phyloP scores from a whole-genome alignment of 2,113 vertebrate genomes.

The Galemys pyrenaicus region DNA sequence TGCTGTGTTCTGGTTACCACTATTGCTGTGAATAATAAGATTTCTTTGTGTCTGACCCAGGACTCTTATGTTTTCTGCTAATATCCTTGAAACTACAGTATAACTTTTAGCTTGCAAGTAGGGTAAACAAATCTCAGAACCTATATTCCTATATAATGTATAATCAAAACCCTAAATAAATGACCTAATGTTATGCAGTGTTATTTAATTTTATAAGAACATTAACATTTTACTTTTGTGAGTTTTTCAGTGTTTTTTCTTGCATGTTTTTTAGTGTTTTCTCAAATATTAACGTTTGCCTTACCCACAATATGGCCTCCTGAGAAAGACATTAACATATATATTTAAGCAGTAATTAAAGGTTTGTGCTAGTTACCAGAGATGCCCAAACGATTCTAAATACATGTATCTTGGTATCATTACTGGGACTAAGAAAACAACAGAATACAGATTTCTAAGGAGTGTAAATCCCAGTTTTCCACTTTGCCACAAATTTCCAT shows the following conservation, averaged over 20 bases:
- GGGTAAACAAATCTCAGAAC: neutral
- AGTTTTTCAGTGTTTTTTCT: neutral
- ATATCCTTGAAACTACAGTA: neutral
- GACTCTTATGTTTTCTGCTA: neutral
- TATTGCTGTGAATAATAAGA: neutral
- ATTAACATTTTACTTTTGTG: neutral
- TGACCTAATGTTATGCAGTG: neutral
- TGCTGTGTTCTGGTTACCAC: neutral
- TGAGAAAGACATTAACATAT: conserved; percentile 30
- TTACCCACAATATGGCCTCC: conserved; percentile 1
- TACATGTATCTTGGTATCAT: neutral
- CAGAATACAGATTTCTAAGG: conserved; percentile 30
- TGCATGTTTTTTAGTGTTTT: neutral
- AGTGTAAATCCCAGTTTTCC: neutral
- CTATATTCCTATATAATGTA: neutral
- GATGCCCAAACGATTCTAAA: conserved; percentile 43
- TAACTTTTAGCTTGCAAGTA: neutral
- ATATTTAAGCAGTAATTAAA: conserved; percentile 51
- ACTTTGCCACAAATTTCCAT: too few species aligned
- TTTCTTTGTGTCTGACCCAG: neutral
- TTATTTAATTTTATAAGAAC: neutral
- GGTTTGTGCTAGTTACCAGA: neutral
- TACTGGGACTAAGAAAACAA: conserved; percentile 14
- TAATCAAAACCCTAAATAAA: neutral
- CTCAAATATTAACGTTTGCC: neutral